These are phyloP conservation scores for Therioaphis trifolii DNA, from an alignment of 2,888 invertebrate species.

Conservation along the genomic window DNA sequence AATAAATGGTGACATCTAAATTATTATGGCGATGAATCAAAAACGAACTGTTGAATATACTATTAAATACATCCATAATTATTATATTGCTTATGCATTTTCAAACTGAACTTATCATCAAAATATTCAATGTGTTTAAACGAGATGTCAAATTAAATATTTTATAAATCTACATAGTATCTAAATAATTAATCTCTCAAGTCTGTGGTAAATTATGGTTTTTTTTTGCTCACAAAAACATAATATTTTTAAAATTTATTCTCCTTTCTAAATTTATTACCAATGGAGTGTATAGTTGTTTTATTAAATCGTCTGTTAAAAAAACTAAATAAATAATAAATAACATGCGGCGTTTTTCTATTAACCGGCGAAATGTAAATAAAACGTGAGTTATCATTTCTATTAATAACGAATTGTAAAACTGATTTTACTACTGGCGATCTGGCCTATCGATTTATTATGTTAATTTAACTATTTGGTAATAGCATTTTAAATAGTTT, in stretches of 20 bases:
- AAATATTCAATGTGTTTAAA: too few species aligned
- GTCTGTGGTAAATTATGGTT: not conserved
- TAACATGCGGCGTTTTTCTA: not conserved
- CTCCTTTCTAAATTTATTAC: not conserved
- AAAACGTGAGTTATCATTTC: not conserved
- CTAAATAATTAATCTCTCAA: not conserved
- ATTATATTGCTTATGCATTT: too few species aligned
- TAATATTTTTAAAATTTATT: constrained; percentile 3
- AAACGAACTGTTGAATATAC: too few species aligned
- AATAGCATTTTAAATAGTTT: not conserved
- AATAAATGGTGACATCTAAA: too few species aligned
- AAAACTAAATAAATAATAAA: constrained; percentile 22
- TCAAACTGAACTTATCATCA: too few species aligned
- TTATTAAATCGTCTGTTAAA: not conserved
- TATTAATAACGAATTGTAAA: not conserved
- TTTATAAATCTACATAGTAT: not conserved
- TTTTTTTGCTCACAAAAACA: not conserved
- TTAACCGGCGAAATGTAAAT: not conserved
- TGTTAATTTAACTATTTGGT: not conserved
- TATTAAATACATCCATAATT: too few species aligned
- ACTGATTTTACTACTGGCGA: not conserved
- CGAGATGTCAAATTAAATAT: too few species aligned
- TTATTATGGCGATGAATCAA: too few species aligned
- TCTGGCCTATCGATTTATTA: not conserved
- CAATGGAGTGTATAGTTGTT: not conserved